phyloP scores from a whole-genome alignment of 2,888 invertebrate species.

The Conops quadrifasciatus region DNA sequence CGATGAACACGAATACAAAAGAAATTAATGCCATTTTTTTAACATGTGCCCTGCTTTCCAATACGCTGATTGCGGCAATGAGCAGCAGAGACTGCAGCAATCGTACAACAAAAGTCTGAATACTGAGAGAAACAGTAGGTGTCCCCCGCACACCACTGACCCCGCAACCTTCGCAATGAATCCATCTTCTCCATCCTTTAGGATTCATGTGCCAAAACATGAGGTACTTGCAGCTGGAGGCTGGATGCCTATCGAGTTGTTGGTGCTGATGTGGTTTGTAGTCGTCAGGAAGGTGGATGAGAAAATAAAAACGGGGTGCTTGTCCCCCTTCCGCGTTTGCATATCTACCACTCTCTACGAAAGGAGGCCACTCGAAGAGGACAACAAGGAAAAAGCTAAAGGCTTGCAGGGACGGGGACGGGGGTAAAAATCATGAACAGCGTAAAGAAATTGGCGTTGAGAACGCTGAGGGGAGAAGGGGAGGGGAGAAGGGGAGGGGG shows the following conservation, averaged over 20 bases:
- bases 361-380: slow-evolving; percentile 34
- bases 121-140: background rate
- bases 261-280: slow-evolving; percentile 18
- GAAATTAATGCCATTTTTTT: slow-evolving; percentile 64
- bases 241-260: slow-evolving; percentile 30
- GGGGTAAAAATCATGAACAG: too few relatives aligned
- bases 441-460: background rate
- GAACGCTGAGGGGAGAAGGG: background rate
- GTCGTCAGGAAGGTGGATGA: slow-evolving; percentile 23
- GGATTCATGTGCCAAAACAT: background rate
- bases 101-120: background rate
- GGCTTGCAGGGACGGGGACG: too few relatives aligned
- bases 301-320: background rate
- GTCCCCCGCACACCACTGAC: background rate
- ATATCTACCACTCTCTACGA: background rate
- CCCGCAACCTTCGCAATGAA: background rate
- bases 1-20: slow-evolving; percentile 57
- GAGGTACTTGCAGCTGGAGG: slow-evolving; percentile 1
- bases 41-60: slow-evolving; percentile 42
- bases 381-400: slow-evolving; percentile 11
- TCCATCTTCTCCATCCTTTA: background rate
- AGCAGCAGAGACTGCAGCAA: background rate
- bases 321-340: background rate
- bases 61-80: slow-evolving; percentile 37
- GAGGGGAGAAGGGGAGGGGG: background rate